These are phyloP conservation scores for Acrobasis repandana DNA, from an alignment of 2,888 invertebrate species.

Conservation along the genomic window DNA sequence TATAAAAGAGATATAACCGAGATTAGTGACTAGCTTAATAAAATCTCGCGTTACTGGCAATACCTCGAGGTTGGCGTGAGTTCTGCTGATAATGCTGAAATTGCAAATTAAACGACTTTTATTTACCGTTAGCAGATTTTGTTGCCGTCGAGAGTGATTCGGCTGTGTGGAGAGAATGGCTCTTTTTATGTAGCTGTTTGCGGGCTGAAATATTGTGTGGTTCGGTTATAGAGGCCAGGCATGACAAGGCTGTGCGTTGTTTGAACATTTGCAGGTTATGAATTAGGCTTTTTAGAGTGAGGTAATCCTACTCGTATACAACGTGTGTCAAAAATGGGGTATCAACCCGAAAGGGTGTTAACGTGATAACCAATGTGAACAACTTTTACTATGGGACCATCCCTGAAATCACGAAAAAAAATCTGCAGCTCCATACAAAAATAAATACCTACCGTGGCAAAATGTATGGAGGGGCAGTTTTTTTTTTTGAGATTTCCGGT, in stretches of 20 bases:
- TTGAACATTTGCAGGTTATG: background rate
- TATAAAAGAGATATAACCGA: background rate
- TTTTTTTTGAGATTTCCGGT: too few relatives aligned
- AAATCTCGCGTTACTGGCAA: background rate
- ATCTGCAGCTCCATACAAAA: too few relatives aligned
- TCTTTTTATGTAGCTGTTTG: conserved; percentile 12
- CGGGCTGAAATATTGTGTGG: background rate
- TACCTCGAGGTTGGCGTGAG: conserved; percentile 41
- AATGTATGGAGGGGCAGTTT: too few relatives aligned
- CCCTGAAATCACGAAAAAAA: too few relatives aligned
- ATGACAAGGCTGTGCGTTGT: background rate
- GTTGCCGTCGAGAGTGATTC: conserved; percentile 54
- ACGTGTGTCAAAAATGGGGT: too few relatives aligned
- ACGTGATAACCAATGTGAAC: too few relatives aligned
- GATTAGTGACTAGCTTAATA: conserved; percentile 12
- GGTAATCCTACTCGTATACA: too few relatives aligned
- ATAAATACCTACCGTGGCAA: too few relatives aligned
- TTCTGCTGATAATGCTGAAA: conserved; percentile 51
- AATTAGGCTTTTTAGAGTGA: background rate
- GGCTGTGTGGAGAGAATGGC: conserved; percentile 24
- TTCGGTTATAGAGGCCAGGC: conserved; percentile 14
- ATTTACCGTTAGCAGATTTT: conserved; percentile 60
- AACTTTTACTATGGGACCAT: too few relatives aligned
- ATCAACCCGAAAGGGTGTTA: too few relatives aligned
- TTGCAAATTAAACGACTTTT: conserved; percentile 67